Base-by-base conservation (phyloP, 2,888 invertebrate species). In the Syrista parreyssii region DNA sequence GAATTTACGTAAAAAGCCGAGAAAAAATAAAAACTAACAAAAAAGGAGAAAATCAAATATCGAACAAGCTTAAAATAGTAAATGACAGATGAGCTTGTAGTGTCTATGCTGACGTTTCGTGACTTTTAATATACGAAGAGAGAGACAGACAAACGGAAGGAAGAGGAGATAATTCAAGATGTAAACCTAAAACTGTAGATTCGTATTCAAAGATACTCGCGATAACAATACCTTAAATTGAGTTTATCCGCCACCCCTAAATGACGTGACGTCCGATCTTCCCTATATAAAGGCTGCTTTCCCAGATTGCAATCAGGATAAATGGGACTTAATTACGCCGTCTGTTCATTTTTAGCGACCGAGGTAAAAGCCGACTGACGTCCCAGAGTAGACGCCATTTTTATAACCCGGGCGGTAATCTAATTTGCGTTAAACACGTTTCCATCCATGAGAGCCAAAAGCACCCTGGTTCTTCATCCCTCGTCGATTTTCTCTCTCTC, bases 281-380 rank as follows among this genome's bases (percentile, higher is more conserved):
- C 23, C 11, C 35, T n/a, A 4, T 35, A 35, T n/a, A 71, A 68
- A 71, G 35, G 36, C 77, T 23, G 36, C 31, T 71, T 77, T 81
- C 34, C 76, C 80, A 79, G 80, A 84, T 86, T 78, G 82, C 84
- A 84, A 85, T 86, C 83, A 79, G 81, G 82, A 85, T 85, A 84
- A 86, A 84, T 81, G 81, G 80, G 81, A 84, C 85, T 84, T 86
- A 85, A 86, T 86, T 86, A 84, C 75, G 68, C 74, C 74, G 79
- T 74, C 73, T 75, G 6, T 30, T 9, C 36, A 75, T 76, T 36
- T 12, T 30, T 33, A 36, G 23, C 55, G 55, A 55, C 55, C 55
- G 55, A 55, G 55, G 23, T 55, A 55, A 55, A 55, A 55, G 23
- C 55, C 15, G 55, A 55, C 23, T 4, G 55, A 23, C 55, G 23